Conservation (phyloP, 2,888 invertebrate species). For the Agrochola litura region DNA sequence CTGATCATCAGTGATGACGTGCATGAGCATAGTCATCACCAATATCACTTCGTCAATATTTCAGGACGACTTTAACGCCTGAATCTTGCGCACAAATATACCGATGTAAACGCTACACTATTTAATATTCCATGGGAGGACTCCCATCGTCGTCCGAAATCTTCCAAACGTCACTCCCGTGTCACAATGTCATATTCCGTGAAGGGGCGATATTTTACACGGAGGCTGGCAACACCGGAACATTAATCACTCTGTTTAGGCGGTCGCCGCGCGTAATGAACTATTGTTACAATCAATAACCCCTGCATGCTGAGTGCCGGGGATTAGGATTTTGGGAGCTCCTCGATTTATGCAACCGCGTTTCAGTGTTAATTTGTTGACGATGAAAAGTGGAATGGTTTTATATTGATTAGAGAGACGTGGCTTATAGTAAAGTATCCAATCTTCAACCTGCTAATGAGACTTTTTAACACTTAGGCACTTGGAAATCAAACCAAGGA, state of each 20-base stretch:
- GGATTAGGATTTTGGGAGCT: conserved; percentile 42
- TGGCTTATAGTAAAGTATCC: too few relatives aligned
- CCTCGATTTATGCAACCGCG: conserved; percentile 29
- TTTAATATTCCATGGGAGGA: conserved; percentile 25
- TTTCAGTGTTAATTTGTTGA: conserved; percentile 42
- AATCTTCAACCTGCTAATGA: not conserved
- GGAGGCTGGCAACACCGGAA: conserved; percentile 54
- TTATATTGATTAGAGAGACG: conserved; percentile 14
- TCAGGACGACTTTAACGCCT: not conserved
- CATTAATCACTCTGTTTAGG: conserved; percentile 78
- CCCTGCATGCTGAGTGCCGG: conserved; percentile 53
- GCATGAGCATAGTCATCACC: too few relatives aligned
- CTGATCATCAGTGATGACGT: too few relatives aligned
- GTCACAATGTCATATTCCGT: conserved; percentile 49
- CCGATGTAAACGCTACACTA: not conserved
- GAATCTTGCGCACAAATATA: not conserved
- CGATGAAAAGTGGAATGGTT: conserved; percentile 11
- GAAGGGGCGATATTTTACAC: conserved; percentile 52
- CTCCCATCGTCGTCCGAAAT: conserved; percentile 6
- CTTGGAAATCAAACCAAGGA: not conserved
- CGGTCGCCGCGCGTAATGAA: conserved; percentile 72
- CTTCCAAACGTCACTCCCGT: conserved; percentile 28
- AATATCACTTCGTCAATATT: not conserved
- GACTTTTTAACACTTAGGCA: not conserved
- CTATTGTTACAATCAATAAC: conserved; percentile 75